These are phyloP conservation scores for Aphrocallistes beatrix DNA, from an alignment of 37 sponge, comb jelly and placozoan species.

Conservation along the genomic window DNA sequence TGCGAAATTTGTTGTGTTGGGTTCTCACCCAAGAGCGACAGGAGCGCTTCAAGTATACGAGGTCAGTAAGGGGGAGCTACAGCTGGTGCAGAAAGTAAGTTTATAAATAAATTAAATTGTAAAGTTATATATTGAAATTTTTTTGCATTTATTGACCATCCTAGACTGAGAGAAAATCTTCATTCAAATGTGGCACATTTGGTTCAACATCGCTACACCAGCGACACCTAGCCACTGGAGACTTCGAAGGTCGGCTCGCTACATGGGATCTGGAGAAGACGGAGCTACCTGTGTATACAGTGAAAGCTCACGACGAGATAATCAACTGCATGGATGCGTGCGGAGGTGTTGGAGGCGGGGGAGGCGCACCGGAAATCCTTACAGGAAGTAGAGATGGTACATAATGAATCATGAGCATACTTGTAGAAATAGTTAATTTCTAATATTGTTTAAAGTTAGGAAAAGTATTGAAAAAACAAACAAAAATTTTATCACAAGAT, in stretches of 20 bases:
- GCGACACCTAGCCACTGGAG: slow-evolving; percentile 89
- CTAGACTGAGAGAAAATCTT: slow-evolving; percentile 73
- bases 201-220: slow-evolving; percentile 76
- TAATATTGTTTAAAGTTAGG: no score
- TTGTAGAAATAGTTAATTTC: neutral
- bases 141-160: neutral
- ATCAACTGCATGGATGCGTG: slow-evolving; percentile 84
- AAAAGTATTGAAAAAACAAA: no score
- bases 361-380: slow-evolving; percentile 94
- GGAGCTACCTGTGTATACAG: slow-evolving; percentile 76
- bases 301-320: slow-evolving; percentile 69
- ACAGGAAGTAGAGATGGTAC: slow-evolving; percentile 96
- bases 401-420: neutral
- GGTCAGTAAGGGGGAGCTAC: slow-evolving; percentile 64
- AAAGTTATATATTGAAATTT: neutral
- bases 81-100: slow-evolving; percentile 51
- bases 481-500: no score
- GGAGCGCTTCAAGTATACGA: slow-evolving; percentile 95
- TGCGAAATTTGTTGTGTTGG: slow-evolving; percentile 84
- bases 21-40: slow-evolving; percentile 84
- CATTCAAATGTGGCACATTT: slow-evolving; percentile 93
- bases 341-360: slow-evolving; percentile 97
- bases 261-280: slow-evolving; percentile 85
- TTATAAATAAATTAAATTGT: neutral
- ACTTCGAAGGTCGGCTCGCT: slow-evolving; percentile 73